Percentiles rank a stretch among this genome's conserved stretches.
Conservation (phyloP, 2,888 invertebrate genomes). For the Oegoconia quadripuncta region DNA sequence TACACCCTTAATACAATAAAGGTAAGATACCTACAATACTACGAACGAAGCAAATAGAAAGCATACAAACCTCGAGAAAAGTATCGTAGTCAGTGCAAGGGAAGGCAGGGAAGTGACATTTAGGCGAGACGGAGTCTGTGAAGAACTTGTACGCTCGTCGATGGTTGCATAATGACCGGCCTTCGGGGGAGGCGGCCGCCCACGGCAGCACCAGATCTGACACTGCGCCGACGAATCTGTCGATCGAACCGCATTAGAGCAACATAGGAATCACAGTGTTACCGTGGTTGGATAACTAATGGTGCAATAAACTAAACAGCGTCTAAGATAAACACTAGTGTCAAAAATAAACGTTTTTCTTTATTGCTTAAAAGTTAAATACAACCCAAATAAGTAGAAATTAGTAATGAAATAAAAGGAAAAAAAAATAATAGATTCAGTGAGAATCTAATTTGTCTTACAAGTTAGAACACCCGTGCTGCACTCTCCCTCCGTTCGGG, state of each 20-base stretch:
- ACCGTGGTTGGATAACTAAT: no score
- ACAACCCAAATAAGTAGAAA: no score
- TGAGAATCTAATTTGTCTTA: slow-evolving; percentile 29
- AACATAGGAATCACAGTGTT: no score
- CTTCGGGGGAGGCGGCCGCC: slow-evolving; percentile 82
- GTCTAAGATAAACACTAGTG: no score
- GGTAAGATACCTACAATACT: no score
- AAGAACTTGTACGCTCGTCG: slow-evolving; percentile 95
- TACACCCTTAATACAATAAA: no score
- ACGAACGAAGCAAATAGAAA: no score
- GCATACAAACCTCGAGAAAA: slow-evolving; percentile 83
- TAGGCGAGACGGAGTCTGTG: slow-evolving; percentile 94
- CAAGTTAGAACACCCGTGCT: slow-evolving; percentile 94
- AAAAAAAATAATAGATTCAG: neutral
- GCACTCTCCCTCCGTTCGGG: slow-evolving; percentile 94
- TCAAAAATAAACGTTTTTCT: no score
- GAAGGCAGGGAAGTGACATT: slow-evolving; percentile 95
- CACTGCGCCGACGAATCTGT: slow-evolving; percentile 90
- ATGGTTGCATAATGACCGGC: slow-evolving; percentile 94
- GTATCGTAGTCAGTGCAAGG: slow-evolving; percentile 92
- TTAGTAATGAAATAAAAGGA: no score
- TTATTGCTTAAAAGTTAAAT: no score
- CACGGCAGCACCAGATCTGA: slow-evolving; percentile 93
- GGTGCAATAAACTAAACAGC: no score
- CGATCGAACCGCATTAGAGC: no score